Percentiles rank a stretch among this genome's conserved stretches.
These are phyloP conservation scores for Plumapathes pennacea DNA, from an alignment of 92 coral and sea anemone genomes.

Conservation along the genomic window DNA sequence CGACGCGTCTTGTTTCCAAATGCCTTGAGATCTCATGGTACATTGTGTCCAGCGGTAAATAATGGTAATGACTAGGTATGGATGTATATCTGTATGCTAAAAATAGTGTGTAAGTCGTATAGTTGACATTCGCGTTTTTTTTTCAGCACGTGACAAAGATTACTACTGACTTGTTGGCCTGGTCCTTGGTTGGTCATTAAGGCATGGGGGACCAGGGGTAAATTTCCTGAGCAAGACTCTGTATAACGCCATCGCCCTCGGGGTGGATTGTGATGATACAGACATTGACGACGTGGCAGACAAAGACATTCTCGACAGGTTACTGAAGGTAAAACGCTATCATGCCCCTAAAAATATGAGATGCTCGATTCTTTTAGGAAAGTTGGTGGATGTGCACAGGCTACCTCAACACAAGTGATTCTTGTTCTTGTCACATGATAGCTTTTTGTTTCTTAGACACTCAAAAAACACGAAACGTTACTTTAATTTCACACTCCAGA, in stretches of 20 bases:
- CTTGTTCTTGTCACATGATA: no score
- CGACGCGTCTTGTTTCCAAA: slow-evolving; percentile 41
- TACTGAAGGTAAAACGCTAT: background rate
- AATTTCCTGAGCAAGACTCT: slow-evolving; percentile 35
- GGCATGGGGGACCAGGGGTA: slow-evolving; percentile 42
- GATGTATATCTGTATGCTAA: no score
- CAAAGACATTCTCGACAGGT: background rate
- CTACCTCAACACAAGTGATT: no score
- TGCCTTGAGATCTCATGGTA: slow-evolving; percentile 21
- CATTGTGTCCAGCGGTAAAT: no score
- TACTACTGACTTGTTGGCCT: slow-evolving; percentile 22
- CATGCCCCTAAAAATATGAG: no score
- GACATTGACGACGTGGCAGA: slow-evolving; percentile 5
- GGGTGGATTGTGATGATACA: background rate
- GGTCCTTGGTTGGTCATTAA: slow-evolving; percentile 33
- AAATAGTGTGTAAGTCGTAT: no score
- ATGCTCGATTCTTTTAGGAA: background rate
- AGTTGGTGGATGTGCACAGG: background rate
- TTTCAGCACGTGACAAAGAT: slow-evolving; percentile 44
- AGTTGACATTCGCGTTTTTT: no score
- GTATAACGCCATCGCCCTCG: slow-evolving; percentile 31
- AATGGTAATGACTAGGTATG: no score
- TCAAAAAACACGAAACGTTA: no score
- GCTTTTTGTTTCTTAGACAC: no score
- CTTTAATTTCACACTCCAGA: no score